A percentile compares a stretch with the other conserved stretches of the same genome.
phyloP scores from a whole-genome alignment of 2,113 vertebrate genomes.

The Vulpes ferrilata region DNA sequence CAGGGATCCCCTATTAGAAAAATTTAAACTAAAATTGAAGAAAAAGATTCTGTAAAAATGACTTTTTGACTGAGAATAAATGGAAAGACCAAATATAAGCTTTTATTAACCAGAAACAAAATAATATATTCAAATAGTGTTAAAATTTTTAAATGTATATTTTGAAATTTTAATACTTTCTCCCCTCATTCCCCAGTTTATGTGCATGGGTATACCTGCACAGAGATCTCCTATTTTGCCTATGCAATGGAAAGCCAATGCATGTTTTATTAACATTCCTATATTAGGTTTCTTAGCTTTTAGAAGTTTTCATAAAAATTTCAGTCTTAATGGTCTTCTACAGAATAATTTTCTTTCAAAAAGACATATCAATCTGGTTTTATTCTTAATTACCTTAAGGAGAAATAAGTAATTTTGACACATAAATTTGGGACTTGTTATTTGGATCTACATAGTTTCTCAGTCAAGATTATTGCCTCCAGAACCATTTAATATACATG shows the following conservation, averaged over 20 bases:
- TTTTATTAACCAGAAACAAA: background rate
- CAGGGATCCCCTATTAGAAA: background rate
- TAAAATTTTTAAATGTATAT: background rate
- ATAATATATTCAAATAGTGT: background rate
- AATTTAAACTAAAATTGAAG: background rate
- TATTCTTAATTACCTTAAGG: background rate
- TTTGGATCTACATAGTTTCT: background rate
- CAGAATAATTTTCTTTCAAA: background rate
- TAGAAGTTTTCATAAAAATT: constrained; percentile 5
- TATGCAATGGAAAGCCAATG: background rate
- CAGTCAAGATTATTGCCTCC: background rate
- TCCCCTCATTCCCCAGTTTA: background rate
- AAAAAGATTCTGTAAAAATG: constrained; percentile 33
- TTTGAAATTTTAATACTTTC: background rate
- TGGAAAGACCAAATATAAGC: background rate
- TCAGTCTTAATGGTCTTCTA: background rate
- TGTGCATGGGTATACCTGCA: background rate
- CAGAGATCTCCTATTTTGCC: background rate
- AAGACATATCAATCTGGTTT: background rate
- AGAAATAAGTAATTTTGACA: background rate
- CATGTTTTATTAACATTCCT: constrained; percentile 13
- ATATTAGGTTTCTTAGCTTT: background rate
- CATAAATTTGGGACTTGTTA: background rate
- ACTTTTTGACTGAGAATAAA: background rate
- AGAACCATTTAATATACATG: background rate